phyloP scores from a whole-genome alignment of 1,140 invertebrate genomes.

The Atta texana region DNA sequence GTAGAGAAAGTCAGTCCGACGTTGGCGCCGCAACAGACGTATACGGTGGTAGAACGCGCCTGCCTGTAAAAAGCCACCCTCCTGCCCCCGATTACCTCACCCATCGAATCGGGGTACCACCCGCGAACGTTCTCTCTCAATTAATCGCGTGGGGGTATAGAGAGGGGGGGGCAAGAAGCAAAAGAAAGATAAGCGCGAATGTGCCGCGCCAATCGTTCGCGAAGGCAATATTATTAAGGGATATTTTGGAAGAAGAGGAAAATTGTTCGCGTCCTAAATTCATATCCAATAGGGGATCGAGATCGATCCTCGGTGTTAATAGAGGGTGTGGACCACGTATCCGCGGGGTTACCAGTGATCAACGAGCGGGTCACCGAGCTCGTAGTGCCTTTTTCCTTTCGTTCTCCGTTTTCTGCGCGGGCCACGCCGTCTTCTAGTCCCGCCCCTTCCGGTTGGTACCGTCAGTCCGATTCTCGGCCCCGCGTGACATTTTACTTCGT shows the following conservation, averaged over 20 bases:
- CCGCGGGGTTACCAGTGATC: conserved; percentile 17
- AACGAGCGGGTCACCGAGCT: conserved; percentile 34
- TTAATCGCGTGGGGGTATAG: conserved; percentile 20
- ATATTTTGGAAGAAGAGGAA: conserved; percentile 2
- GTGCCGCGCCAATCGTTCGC: background rate
- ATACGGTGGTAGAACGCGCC: conserved; percentile 71
- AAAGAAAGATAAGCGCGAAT: background rate
- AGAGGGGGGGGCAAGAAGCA: background rate
- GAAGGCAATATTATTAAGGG: background rate
- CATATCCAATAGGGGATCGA: conserved; percentile 28
- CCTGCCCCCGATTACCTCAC: background rate
- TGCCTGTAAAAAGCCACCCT: conserved; percentile 55
- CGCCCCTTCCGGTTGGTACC: conserved; percentile 47
- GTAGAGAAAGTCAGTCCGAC: conserved; percentile 78
- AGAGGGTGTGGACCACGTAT: conserved; percentile 35
- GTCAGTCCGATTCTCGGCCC: conserved; percentile 39
- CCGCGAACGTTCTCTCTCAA: conserved; percentile 29
- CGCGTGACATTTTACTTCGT: conserved; percentile 26
- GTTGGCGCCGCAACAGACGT: conserved; percentile 79
- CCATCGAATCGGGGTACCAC: conserved; percentile 30
- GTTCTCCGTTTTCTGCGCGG: conserved; percentile 42
- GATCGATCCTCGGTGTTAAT: conserved; percentile 33
- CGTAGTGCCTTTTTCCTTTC: conserved; percentile 67
- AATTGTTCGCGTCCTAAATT: background rate
- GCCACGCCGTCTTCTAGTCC: conserved; percentile 5